Conservation (phyloP, 2,888 invertebrate genomes). For the Himalopsyche tibetana region DNA sequence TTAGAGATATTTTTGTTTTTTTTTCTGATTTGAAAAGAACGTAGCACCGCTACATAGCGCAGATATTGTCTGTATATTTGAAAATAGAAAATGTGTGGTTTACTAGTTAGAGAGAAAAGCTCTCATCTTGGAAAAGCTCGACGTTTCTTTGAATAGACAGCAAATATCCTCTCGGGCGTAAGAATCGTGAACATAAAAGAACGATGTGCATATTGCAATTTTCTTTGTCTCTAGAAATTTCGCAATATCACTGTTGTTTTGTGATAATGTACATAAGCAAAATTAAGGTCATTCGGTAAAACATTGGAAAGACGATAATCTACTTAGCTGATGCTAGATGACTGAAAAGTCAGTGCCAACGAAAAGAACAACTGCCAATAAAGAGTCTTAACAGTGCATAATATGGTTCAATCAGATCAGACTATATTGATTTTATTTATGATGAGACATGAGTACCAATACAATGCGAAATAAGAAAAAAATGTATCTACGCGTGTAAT, state of each 20-base stretch:
- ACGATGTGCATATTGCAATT: conserved; percentile 41
- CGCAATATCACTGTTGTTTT: not conserved
- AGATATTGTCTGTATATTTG: conserved; percentile 9
- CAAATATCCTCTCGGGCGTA: conserved; percentile 40
- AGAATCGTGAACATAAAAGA: conserved; percentile 44
- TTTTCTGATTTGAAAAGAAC: not conserved
- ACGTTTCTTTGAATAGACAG: conserved; percentile 44
- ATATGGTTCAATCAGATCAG: too few relatives aligned
- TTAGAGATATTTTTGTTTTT: not conserved
- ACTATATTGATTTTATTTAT: too few relatives aligned
- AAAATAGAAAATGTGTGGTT: conserved; percentile 52
- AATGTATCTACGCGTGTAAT: too few relatives aligned
- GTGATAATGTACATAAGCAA: not conserved
- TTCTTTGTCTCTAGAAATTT: conserved; percentile 45
- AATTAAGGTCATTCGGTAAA: not conserved
- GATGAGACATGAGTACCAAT: too few relatives aligned
- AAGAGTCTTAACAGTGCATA: too few relatives aligned
- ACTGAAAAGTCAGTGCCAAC: too few relatives aligned
- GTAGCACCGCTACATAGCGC: not conserved
- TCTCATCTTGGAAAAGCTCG: conserved; percentile 53
- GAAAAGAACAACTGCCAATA: too few relatives aligned
- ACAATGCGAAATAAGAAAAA: too few relatives aligned
- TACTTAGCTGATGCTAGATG: too few relatives aligned
- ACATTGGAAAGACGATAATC: too few relatives aligned
- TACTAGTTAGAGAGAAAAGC: conserved; percentile 48